Evolutionary conservation across 2,888 invertebrate genomes (phyloP).

Genomic region (Xanthorhoe spadicearia): DNA sequence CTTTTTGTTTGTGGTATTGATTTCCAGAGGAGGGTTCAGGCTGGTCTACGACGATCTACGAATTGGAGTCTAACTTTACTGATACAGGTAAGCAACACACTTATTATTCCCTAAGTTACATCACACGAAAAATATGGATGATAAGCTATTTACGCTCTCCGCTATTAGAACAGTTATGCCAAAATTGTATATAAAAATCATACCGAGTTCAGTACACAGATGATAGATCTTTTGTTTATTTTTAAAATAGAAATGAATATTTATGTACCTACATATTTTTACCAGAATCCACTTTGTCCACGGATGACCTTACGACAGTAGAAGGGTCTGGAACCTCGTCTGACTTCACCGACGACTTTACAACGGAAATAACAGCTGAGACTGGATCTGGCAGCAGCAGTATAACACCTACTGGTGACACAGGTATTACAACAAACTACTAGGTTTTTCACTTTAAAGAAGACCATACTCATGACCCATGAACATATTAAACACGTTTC

Average conservation of each 20-base stretch:
- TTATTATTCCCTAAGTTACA: too few relatives aligned
- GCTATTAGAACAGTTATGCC: too few relatives aligned
- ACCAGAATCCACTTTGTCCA: conserved; percentile 20
- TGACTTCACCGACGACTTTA: conserved; percentile 21
- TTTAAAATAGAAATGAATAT: too few relatives aligned
- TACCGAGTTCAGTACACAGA: too few relatives aligned
- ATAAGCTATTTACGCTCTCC: too few relatives aligned
- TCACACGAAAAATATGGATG: too few relatives aligned
- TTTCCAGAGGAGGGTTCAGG: conserved; percentile 36
- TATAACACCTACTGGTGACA: conserved; percentile 3
- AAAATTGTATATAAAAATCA: too few relatives aligned
- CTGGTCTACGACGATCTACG: conserved; percentile 17
- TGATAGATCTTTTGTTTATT: too few relatives aligned
- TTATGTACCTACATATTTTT: background rate
- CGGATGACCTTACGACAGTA: conserved; percentile 17
- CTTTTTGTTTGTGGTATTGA: conserved; percentile 3
- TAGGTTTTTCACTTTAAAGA: too few relatives aligned
- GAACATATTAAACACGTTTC: too few relatives aligned
- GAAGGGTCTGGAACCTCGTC: conserved; percentile 19
- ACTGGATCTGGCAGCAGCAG: conserved; percentile 20
- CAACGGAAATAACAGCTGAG: conserved; percentile 9
- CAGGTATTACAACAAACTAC: conserved; percentile 7
- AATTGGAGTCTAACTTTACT: conserved; percentile 39
- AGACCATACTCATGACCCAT: too few relatives aligned
- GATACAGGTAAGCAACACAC: conserved; percentile 26